Evolutionary conservation across 2,113 vertebrate species (phyloP).

Genomic region (Dasypus novemcinctus): DNA sequence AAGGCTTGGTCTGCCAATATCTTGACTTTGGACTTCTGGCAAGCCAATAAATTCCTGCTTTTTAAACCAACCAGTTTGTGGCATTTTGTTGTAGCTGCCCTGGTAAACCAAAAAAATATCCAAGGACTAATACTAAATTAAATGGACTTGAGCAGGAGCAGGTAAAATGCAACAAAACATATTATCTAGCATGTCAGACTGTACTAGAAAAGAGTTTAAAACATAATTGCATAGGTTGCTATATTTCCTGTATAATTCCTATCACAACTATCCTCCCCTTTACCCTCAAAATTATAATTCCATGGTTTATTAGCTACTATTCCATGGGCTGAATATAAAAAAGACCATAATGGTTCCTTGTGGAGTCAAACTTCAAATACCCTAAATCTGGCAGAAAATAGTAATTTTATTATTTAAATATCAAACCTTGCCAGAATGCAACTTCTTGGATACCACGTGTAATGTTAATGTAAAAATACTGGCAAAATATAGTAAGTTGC

Average conservation of each 20-base stretch:
- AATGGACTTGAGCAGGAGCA: neutral
- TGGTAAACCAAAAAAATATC: neutral
- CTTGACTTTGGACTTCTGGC: too few relatives aligned
- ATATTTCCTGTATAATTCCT: neutral
- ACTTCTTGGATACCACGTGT: neutral
- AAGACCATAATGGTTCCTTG: neutral
- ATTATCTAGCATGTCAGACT: neutral
- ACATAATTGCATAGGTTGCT: neutral
- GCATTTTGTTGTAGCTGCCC: too few relatives aligned
- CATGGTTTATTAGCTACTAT: neutral
- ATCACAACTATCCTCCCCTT: neutral
- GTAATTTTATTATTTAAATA: neutral
- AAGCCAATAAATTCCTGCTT: too few relatives aligned
- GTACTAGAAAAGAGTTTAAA: neutral
- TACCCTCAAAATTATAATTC: neutral
- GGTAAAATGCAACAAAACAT: neutral
- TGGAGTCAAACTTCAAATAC: neutral
- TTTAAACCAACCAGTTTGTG: too few relatives aligned
- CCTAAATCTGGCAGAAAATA: neutral
- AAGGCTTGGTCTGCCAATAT: too few relatives aligned
- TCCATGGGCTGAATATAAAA: neutral
- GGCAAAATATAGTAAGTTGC: neutral
- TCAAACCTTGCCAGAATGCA: neutral
- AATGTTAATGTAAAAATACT: neutral
- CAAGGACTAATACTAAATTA: neutral